These are phyloP conservation scores for Mobula hypostoma DNA, from an alignment of 2,113 vertebrate genomes.

Conservation along the genomic window DNA sequence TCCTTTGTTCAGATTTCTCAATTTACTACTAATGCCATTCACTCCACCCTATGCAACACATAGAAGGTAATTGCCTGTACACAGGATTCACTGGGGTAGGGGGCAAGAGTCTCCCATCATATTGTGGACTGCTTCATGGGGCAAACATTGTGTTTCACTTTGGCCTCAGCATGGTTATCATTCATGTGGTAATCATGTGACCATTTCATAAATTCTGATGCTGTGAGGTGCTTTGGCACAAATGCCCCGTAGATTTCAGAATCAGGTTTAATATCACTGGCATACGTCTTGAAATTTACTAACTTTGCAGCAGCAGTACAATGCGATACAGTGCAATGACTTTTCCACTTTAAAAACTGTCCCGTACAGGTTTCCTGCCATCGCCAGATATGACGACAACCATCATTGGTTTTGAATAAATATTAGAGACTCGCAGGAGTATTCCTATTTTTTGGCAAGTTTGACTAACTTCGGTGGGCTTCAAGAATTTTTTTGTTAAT, in stretches of 20 bases:
- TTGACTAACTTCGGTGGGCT: too few species aligned
- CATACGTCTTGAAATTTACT: neutral
- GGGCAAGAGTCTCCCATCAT: neutral
- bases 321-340: too few species aligned
- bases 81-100: neutral
- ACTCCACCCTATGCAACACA: neutral
- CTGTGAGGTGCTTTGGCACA: neutral
- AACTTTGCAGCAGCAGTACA: neutral
- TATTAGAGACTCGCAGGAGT: too few species aligned
- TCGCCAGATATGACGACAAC: too few species aligned
- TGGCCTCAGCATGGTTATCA: neutral
- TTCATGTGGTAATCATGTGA: neutral
- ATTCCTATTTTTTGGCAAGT: too few species aligned
- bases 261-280: neutral
- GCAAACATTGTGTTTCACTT: neutral
- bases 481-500: too few species aligned
- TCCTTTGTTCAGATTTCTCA: neutral
- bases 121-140: neutral
- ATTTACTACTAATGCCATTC: neutral
- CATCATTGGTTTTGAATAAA: too few species aligned
- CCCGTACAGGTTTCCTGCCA: too few species aligned
- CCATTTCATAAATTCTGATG: neutral
- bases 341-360: too few species aligned
- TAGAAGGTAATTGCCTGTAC: neutral
- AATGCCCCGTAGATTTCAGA: neutral